These are phyloP conservation scores for Phrynocephalus forsythii DNA, from an alignment of 2,797 vertebrate species.

Conservation along the genomic window DNA sequence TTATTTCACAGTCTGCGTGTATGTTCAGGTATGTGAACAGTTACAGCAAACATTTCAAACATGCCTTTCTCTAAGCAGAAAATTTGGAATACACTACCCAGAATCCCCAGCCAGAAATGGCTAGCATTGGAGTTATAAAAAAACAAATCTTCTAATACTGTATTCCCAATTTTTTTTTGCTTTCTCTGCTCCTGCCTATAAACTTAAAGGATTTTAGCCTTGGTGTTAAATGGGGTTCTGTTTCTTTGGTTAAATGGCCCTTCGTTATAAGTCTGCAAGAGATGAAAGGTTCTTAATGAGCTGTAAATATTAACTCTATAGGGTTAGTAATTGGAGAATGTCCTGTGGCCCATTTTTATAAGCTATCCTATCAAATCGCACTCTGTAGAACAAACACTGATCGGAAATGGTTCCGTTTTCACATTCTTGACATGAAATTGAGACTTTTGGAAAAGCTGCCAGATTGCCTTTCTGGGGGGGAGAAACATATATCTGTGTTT, in stretches of 20 bases:
- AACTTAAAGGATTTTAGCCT: neutral
- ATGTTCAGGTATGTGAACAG: neutral
- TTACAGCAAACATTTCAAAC: neutral
- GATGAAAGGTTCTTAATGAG: neutral
- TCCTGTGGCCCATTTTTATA: constrained; percentile 32
- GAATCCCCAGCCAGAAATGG: too few species aligned
- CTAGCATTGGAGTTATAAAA: too few species aligned
- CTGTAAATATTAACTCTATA: neutral
- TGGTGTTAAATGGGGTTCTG: neutral
- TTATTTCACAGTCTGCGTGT: neutral
- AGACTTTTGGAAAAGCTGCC: constrained; percentile 37
- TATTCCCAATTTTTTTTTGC: too few species aligned
- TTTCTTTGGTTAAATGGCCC: neutral
- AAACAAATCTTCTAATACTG: too few species aligned
- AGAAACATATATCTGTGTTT: neutral
- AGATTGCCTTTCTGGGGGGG: constrained; percentile 33
- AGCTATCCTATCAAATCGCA: constrained; percentile 53
- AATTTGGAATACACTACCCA: too few species aligned
- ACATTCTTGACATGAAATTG: constrained; percentile 35
- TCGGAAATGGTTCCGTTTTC: constrained; percentile 44
- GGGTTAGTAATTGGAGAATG: constrained; percentile 47
- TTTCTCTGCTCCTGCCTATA: neutral
- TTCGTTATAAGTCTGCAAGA: neutral
- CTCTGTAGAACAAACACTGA: constrained; percentile 38
- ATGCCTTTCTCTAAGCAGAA: neutral